These are phyloP conservation scores for Lanius ludovicianus DNA, from an alignment of 2,113 vertebrate species.

Conservation along the genomic window DNA sequence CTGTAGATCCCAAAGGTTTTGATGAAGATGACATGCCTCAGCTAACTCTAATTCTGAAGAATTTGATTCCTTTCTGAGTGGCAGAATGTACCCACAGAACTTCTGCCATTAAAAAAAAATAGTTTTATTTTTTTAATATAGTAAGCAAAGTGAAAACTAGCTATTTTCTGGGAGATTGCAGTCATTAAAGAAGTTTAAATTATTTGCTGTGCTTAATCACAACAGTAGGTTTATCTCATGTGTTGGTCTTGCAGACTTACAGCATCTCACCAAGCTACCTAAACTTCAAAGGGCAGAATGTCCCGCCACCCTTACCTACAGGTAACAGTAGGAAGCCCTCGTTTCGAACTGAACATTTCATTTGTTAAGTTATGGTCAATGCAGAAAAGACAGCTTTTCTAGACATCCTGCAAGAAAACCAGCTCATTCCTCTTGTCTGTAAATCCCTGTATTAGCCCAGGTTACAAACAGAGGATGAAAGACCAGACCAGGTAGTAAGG, in stretches of 20 bases:
- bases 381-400: neutral
- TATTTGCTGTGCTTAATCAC: neutral
- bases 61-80: neutral
- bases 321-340: neutral
- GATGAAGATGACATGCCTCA: neutral
- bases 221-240: neutral
- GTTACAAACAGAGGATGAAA: neutral
- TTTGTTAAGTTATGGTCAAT: neutral
- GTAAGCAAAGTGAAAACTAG: neutral
- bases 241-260: accelerated
- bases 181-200: neutral
- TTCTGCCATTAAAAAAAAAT: neutral
- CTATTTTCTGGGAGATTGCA: neutral
- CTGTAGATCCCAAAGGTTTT: neutral
- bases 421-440: neutral
- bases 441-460: neutral
- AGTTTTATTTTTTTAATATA: neutral
- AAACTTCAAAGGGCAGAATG: neutral
- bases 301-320: neutral
- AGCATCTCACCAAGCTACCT: neutral
- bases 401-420: neutral
- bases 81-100: neutral
- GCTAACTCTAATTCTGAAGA: neutral
- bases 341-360: neutral
- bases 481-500: neutral